Conservation (phyloP, 2,888 invertebrate species). For the Habrosyne pyritoides region DNA sequence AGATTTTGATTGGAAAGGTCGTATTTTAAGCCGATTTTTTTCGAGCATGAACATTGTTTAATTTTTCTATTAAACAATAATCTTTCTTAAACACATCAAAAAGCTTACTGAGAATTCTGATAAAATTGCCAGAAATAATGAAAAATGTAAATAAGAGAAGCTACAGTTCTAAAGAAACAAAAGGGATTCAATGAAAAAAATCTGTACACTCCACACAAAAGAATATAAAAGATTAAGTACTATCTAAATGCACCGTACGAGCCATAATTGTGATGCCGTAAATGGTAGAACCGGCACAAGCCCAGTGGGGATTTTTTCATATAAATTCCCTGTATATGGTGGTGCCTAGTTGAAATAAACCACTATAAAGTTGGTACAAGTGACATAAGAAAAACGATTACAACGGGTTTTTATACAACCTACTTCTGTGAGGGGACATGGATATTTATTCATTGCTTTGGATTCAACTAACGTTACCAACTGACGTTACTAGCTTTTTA, state of each 20-base stretch:
- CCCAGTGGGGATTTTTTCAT: conserved; percentile 37
- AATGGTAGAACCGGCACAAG: conserved; percentile 30
- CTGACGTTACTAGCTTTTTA: too few species aligned
- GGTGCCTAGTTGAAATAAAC: conserved; percentile 29
- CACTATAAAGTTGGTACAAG: conserved; percentile 10
- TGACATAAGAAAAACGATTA: conserved; percentile 7
- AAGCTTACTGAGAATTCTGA: too few species aligned
- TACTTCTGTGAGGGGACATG: not conserved
- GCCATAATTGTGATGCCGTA: conserved; percentile 36
- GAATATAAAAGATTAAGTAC: conserved; percentile 23
- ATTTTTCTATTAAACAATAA: too few species aligned
- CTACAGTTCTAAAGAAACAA: not conserved
- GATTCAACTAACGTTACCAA: not conserved
- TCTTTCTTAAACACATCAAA: too few species aligned
- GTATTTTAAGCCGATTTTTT: too few species aligned
- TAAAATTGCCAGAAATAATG: too few species aligned
- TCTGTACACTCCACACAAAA: not conserved
- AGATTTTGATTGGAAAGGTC: not conserved
- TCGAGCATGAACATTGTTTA: too few species aligned
- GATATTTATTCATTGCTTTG: not conserved
- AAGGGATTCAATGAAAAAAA: not conserved
- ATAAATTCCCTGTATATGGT: conserved; percentile 37
- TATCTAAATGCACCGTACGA: conserved; percentile 20
- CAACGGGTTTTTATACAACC: conserved; percentile 6
- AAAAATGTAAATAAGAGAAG: too few species aligned